These are phyloP conservation scores for Lasioglossum villosulum DNA, from an alignment of 2,888 invertebrate species.

Conservation along the genomic window DNA sequence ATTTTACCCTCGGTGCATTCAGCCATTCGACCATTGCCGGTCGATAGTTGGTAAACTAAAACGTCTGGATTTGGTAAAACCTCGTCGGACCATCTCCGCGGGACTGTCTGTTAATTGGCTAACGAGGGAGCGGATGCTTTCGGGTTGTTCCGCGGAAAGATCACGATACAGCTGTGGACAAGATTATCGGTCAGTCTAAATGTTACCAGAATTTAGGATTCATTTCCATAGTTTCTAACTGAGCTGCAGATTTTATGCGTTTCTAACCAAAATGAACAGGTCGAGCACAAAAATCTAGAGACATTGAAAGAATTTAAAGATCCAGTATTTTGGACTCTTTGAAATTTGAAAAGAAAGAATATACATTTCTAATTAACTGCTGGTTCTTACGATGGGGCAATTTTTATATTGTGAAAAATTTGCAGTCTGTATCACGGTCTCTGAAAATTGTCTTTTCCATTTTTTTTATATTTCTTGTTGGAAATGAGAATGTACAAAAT, in stretches of 20 bases:
- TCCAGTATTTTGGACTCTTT: no score
- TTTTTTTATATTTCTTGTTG: background rate
- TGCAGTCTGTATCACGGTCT: background rate
- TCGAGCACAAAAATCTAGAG: no score
- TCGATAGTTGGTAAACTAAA: constrained; percentile 20
- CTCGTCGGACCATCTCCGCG: background rate
- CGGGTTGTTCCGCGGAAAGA: background rate
- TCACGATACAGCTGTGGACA: background rate
- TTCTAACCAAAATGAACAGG: background rate
- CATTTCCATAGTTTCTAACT: no score
- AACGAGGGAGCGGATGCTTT: background rate
- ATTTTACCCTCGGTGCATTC: constrained; percentile 2
- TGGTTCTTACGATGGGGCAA: background rate
- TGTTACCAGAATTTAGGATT: background rate
- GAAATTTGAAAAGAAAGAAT: background rate
- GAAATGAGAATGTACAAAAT: background rate
- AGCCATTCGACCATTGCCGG: background rate
- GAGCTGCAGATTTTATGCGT: background rate
- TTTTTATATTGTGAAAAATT: background rate
- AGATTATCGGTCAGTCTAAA: background rate
- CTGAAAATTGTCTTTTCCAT: background rate
- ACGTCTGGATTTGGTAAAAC: background rate
- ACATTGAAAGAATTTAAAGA: no score
- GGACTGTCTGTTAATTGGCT: background rate
- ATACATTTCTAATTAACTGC: no score